These are phyloP conservation scores for Sisor rabdophorus DNA, from an alignment of 2,113 vertebrate species.

Conservation along the genomic window DNA sequence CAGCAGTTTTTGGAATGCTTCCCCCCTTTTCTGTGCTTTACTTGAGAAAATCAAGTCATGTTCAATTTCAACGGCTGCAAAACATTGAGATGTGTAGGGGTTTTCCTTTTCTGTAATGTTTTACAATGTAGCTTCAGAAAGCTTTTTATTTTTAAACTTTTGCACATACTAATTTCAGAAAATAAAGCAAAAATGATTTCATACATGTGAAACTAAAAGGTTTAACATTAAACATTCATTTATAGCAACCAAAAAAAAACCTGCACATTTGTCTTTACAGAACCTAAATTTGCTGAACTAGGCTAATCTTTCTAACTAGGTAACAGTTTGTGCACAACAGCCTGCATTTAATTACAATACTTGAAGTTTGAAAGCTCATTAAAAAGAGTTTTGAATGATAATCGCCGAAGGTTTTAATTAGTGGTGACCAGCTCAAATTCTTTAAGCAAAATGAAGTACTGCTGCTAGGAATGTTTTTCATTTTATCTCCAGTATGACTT, in stretches of 20 bases:
- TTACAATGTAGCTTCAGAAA: slow-evolving; percentile 47
- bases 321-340: slow-evolving; percentile 1
- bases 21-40: slow-evolving; percentile 86
- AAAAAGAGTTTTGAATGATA: slow-evolving; percentile 5
- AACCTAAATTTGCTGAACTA: slow-evolving; percentile 25
- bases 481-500: neutral
- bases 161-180: slow-evolving; percentile 45
- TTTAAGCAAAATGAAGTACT: slow-evolving; percentile 23
- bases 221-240: slow-evolving; percentile 33
- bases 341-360: slow-evolving; percentile 25
- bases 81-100: slow-evolving; percentile 91
- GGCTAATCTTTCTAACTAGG: slow-evolving; percentile 8
- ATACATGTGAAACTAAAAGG: slow-evolving; percentile 33
- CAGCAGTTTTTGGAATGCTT: slow-evolving; percentile 93
- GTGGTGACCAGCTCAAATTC: neutral
- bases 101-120: slow-evolving; percentile 63
- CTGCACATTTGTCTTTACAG: slow-evolving; percentile 21
- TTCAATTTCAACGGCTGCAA: slow-evolving; percentile 96
- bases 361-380: slow-evolving; percentile 33
- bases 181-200: slow-evolving; percentile 35
- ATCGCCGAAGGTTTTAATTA: neutral
- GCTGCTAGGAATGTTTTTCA: neutral
- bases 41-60: slow-evolving; percentile 95
- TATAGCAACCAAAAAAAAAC: slow-evolving; percentile 3
- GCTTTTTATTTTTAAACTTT: neutral